Conservation (phyloP, 2,888 invertebrate species). For the Icerya purchasi region DNA sequence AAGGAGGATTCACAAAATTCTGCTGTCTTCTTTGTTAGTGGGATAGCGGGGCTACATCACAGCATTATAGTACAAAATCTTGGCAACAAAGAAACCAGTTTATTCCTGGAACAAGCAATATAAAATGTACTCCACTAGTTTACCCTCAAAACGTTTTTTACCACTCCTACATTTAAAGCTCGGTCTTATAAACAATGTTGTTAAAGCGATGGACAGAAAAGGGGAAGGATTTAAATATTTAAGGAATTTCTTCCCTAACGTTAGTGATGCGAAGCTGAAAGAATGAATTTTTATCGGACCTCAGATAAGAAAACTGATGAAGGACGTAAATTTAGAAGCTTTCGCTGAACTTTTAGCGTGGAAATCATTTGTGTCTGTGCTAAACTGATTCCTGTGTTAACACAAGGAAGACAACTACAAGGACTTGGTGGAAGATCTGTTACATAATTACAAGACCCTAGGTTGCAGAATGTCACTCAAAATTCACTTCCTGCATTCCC, state of each 20-base stretch:
- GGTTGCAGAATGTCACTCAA: background rate
- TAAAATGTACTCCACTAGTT: background rate
- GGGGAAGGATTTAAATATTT: no score
- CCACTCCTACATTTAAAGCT: background rate
- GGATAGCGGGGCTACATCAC: no score
- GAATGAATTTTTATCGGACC: no score
- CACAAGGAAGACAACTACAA: background rate
- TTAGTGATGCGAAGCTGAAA: no score
- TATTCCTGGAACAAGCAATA: background rate
- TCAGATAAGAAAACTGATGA: no score
- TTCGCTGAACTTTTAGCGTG: background rate
- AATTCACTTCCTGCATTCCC: background rate
- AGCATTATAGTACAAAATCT: background rate
- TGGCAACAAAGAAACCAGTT: background rate
- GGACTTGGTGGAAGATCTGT: background rate
- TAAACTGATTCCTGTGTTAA: background rate
- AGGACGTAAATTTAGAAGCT: no score
- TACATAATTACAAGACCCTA: background rate
- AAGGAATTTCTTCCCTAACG: no score
- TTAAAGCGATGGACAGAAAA: no score
- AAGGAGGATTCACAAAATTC: background rate
- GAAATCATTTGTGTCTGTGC: background rate
- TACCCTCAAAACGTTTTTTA: background rate
- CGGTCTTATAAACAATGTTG: background rate
- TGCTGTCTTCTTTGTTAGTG: no score